Base-by-base conservation (phyloP, 2,797 vertebrate species). In the Enteromius viviparus region DNA sequence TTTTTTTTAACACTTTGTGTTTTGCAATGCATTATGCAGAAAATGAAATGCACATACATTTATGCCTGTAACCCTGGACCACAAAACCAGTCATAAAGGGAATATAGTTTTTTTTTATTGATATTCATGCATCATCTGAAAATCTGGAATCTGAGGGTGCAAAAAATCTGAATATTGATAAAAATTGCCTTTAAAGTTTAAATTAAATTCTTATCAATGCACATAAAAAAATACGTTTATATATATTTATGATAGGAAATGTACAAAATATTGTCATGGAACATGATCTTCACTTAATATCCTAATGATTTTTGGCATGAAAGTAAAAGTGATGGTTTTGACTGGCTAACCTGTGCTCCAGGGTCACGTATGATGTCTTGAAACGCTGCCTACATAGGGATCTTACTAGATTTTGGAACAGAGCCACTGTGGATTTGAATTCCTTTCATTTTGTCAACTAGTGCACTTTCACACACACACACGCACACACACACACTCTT, bases 401-500 rank as follows among this genome's bases (percentile, higher is more conserved):
- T 2, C 23, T 45, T 45, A 17, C 60, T 79, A 51, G 29, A 64
- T 53, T 79, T 68, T 68, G 62, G 32, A 68, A 53, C 62, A 17
- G 47, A 40, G 47, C 60, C 62, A 9, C 29, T 47, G 17, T 34
- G 19, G 11, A 49, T 45, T 66, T 12, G 47, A 64, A 53, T 32
- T 32, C 26, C 26, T 32, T 64, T 17, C 8, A 17, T 64, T 62
- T 64, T 1, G 2, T 49, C 66, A 75, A 75, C 70, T 65, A 42
- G 40, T 26, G 76, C 32, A n/a, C 51, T 45, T 53, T 21, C 55
- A 37, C 78, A 58, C 82, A 62, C 32, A 49, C 76, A 12, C 29
- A 32, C 66, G 34, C 76, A 32, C 83, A 68, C 49, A 78, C 62
- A 51, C 84, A 68, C 51, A 78, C 62, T 37, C 51, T 4, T n/a